phyloP scores from a whole-genome alignment of 2,113 vertebrate genomes.

The Proteles cristata region DNA sequence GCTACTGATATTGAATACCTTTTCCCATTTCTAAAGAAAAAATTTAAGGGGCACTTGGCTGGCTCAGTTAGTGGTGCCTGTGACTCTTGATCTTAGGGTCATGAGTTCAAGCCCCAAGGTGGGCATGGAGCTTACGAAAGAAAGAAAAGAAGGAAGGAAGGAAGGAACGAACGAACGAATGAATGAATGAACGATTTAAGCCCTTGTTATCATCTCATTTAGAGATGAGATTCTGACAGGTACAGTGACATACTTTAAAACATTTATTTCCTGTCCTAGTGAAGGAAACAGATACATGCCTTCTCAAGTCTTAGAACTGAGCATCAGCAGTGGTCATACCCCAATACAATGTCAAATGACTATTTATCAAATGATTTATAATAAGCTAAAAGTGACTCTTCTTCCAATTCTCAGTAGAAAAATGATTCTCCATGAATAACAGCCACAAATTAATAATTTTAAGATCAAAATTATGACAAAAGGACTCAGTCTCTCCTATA shows the following conservation, averaged over 20 bases:
- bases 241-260: neutral
- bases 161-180: neutral
- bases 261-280: neutral
- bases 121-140: neutral
- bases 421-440: conserved; percentile 13
- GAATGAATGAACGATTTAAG: neutral
- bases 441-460: conserved; percentile 22
- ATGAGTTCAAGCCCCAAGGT: neutral
- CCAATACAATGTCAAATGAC: neutral
- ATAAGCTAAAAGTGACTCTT: neutral
- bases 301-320: neutral
- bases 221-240: neutral
- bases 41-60: neutral
- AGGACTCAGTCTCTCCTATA: neutral
- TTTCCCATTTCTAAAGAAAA: neutral
- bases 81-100: neutral
- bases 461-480: conserved; percentile 17
- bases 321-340: neutral
- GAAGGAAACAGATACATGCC: neutral
- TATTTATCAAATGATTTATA: neutral
- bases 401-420: neutral
- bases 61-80: neutral
- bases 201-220: neutral
- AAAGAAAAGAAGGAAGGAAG: neutral
- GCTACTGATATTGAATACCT: neutral